Evolutionary conservation across 2,797 vertebrate genomes (phyloP).

Genomic region (Hozukius guyotensis): DNA sequence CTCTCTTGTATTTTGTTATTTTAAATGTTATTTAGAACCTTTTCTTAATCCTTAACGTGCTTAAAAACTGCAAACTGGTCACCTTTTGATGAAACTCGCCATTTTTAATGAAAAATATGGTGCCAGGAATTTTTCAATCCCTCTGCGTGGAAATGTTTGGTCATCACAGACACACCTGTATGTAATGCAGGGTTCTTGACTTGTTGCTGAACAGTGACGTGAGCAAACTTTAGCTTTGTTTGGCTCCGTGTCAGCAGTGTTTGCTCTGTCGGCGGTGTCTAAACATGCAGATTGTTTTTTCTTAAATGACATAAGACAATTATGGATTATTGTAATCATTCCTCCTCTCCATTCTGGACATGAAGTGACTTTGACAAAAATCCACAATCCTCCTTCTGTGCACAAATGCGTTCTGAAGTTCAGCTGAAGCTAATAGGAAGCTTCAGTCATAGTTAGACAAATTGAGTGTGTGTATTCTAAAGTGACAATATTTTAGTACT

Average conservation of each 20-base stretch:
- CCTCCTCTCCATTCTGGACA: too few relatives aligned
- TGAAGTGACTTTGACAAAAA: too few relatives aligned
- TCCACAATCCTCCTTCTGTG: too few relatives aligned
- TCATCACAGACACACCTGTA: neutral
- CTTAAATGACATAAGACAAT: too few relatives aligned
- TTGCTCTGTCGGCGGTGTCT: neutral
- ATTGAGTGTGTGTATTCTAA: too few relatives aligned
- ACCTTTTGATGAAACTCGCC: neutral
- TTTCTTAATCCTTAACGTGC: neutral
- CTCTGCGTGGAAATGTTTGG: neutral
- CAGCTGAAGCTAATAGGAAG: too few relatives aligned
- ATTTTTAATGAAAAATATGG: neutral
- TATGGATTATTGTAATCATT: too few relatives aligned
- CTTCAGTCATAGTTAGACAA: too few relatives aligned
- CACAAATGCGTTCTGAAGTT: too few relatives aligned
- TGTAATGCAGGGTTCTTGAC: neutral
- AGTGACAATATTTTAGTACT: too few relatives aligned
- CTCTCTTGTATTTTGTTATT: constrained; percentile 23
- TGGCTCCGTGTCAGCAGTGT: neutral
- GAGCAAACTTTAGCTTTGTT: neutral
- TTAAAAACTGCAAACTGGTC: neutral
- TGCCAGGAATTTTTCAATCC: neutral
- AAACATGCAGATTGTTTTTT: neutral
- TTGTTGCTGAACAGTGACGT: neutral
- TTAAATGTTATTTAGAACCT: neutral